Conservation (phyloP, 1,140 invertebrate genomes). For the Cepaea nemoralis region DNA sequence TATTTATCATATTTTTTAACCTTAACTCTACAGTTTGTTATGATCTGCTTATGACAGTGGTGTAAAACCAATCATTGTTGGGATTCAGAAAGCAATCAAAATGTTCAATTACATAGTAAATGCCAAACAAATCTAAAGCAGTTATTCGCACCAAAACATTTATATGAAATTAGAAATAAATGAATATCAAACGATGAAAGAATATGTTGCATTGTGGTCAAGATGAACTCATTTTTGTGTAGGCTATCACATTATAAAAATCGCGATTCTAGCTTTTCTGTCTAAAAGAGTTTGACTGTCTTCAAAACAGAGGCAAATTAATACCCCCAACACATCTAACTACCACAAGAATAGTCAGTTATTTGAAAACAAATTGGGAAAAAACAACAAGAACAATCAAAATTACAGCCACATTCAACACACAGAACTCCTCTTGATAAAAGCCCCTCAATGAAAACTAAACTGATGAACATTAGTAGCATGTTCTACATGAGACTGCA, state of each 20-base stretch:
- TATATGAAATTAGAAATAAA: neutral
- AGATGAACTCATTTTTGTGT: neutral
- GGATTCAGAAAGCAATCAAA: no score
- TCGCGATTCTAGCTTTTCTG: neutral
- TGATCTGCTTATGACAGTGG: no score
- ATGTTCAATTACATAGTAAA: no score
- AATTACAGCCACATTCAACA: neutral
- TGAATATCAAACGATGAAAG: neutral
- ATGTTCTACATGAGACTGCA: no score
- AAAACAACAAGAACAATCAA: neutral
- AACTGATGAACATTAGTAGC: no score
- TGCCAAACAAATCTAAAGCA: no score
- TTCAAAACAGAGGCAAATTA: neutral
- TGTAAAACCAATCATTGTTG: no score
- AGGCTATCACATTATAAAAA: neutral
- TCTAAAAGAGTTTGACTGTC: neutral
- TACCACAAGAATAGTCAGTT: neutral
- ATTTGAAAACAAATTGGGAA: neutral
- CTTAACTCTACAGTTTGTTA: no score
- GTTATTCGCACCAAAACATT: neutral
- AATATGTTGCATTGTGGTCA: neutral
- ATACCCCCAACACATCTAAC: neutral
- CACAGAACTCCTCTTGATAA: neutral
- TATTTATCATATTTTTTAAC: no score
- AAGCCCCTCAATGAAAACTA: no score